Base-by-base conservation (phyloP, 1,140 invertebrate genomes). In the Drosophila equinoxialis region DNA sequence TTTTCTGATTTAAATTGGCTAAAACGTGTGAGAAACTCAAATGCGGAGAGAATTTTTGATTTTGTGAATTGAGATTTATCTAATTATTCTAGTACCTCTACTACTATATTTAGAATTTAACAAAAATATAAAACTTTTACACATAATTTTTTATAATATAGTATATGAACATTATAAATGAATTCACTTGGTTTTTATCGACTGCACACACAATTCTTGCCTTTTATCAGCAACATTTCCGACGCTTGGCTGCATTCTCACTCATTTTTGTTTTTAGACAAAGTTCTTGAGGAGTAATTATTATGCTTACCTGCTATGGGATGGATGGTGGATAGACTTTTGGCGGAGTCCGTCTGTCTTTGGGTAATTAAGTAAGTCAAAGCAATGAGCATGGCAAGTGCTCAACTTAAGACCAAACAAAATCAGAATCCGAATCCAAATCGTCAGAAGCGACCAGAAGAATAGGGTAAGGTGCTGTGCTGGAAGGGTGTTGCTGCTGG, bases 361-460 rank as follows among this genome's bases (percentile, higher is more conserved):
- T 72, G 54, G 48, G 63, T 67, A 81, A 71, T 68, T 70, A 69
- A 82, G 80, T 81, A 68, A 64, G 45, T 51, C 45, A 42, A 54
- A 14, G 75, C 75, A 76, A 63, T 77, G 64, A 86, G 82, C 82
- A 81, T 86, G 55, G 82, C 82, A 86, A 81, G 82, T 86, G 75
- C 82, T 68, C 77, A 45, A 66, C 65, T 67, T 57, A 42, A 33
- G 61, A 48, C 8, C 17, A 48, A 48, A 8, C 20, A 51, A 23
- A 51, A 39, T 37, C 37, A 51, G 45, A 51, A 23, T 20, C 45
- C 8, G 14, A 8, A 48, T 14, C 14, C 14, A 20, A 48, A 45
- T 14, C 14, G 17, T 6, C 14, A 45, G n/a, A 17, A 45, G 42
- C 17, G n/a, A 42, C 13, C 6, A 6, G 42, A 6, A 14, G 0